Conservation (phyloP, 1,140 invertebrate genomes). For the Drosophila tsacasi region DNA sequence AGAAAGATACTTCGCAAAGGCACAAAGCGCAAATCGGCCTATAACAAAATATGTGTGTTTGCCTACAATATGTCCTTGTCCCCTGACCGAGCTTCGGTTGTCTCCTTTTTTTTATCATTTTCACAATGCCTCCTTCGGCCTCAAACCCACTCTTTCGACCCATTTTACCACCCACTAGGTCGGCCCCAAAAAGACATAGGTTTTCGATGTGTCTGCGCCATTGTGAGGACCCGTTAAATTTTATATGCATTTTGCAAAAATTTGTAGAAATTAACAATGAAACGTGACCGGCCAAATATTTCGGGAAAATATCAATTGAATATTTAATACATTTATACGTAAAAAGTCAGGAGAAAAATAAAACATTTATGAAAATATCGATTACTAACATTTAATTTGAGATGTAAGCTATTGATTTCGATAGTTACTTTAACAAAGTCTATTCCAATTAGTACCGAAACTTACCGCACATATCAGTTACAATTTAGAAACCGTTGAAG, state of each 20-base stretch:
- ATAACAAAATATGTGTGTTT: conserved; percentile 70
- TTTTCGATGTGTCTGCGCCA: conserved; percentile 35
- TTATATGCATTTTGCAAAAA: conserved; percentile 76
- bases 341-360: neutral
- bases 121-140: neutral
- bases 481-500: neutral
- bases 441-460: neutral
- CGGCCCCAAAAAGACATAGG: conserved; percentile 32
- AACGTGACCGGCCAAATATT: conserved; percentile 80
- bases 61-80: conserved; percentile 33
- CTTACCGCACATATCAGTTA: too few species aligned
- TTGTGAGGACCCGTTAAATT: conserved; percentile 70
- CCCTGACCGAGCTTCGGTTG: conserved; percentile 20
- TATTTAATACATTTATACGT: conserved; percentile 38
- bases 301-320: conserved; percentile 60
- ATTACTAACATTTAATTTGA: conserved; percentile 1
- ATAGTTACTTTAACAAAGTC: neutral
- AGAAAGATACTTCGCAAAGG: conserved; percentile 43
- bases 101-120: conserved; percentile 16
- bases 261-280: conserved; percentile 81
- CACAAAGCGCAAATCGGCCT: conserved; percentile 67
- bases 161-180: conserved; percentile 8
- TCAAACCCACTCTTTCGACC: neutral
- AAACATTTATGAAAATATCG: conserved; percentile 3
- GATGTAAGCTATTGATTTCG: neutral